A percentile compares a stretch with the other conserved stretches of the same genome.
phyloP scores from a whole-genome alignment of 2,113 vertebrate genomes.

The Lophochroa leadbeateri region DNA sequence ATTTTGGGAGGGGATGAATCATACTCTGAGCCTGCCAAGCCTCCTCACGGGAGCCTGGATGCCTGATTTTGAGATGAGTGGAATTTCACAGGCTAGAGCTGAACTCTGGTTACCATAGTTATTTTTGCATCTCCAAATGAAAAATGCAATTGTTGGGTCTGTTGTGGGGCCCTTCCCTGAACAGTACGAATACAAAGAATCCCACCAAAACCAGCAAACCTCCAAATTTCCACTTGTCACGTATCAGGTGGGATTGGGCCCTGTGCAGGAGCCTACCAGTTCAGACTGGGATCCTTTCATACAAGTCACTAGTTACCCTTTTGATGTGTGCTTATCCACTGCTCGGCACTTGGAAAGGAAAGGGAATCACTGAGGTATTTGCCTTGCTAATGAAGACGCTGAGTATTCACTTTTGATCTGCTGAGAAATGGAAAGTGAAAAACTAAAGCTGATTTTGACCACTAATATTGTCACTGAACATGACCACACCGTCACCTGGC shows the following conservation, averaged over 20 bases:
- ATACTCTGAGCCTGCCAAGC: neutral
- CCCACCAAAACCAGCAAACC: neutral
- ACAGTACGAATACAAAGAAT: neutral
- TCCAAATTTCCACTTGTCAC: neutral
- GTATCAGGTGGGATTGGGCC: neutral
- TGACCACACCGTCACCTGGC: constrained; percentile 19
- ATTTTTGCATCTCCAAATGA: neutral
- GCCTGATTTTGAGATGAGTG: neutral
- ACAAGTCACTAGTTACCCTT: neutral
- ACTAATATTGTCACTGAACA: constrained; percentile 42
- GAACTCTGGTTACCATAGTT: neutral
- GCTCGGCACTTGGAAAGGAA: neutral
- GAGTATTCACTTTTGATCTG: constrained; percentile 6
- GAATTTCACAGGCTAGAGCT: neutral
- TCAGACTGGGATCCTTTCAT: neutral
- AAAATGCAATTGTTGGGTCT: neutral
- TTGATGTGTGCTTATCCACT: neutral
- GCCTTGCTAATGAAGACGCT: constrained; percentile 57
- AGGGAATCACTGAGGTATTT: neutral
- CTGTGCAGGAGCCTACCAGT: neutral
- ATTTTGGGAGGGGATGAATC: neutral
- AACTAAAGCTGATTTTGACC: constrained; percentile 70
- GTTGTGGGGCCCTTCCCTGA: neutral
- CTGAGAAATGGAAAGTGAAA: constrained; percentile 51
- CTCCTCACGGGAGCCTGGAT: neutral